phyloP scores from a whole-genome alignment of 1,140 invertebrate species.

The Pteromalus puparum region DNA sequence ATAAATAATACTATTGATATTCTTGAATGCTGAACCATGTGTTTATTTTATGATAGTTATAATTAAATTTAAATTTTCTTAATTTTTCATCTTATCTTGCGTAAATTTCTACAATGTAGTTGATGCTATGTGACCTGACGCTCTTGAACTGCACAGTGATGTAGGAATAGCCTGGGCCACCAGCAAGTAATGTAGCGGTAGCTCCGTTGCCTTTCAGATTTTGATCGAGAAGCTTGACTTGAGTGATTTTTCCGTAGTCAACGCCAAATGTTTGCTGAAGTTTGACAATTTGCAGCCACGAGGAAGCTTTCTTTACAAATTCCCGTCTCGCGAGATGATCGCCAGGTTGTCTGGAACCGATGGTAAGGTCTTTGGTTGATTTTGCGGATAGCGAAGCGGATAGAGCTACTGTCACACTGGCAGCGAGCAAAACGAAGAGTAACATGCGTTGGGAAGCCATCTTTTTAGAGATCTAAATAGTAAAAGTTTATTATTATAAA shows the following conservation, averaged over 20 bases:
- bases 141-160: slow-evolving; percentile 70
- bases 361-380: neutral
- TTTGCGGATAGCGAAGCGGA: neutral
- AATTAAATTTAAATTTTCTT: too few relatives aligned
- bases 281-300: slow-evolving; percentile 1
- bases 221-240: neutral
- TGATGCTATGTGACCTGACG: slow-evolving; percentile 68
- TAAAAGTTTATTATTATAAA: too few relatives aligned
- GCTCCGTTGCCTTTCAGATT: neutral
- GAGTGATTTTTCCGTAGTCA: slow-evolving; percentile 19
- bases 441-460: neutral
- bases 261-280: neutral
- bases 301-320: neutral
- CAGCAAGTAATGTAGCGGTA: neutral
- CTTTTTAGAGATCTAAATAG: neutral
- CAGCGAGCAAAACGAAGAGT: slow-evolving; percentile 23
- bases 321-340: neutral
- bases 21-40: too few relatives aligned
- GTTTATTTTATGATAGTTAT: too few relatives aligned
- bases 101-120: slow-evolving; percentile 72
- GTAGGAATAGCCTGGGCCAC: slow-evolving; percentile 39
- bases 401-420: neutral
- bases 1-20: too few relatives aligned
- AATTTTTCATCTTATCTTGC: neutral
- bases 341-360: neutral